Base-by-base conservation (phyloP, 2,113 vertebrate genomes). In the Protomyctophum bolini region DNA sequence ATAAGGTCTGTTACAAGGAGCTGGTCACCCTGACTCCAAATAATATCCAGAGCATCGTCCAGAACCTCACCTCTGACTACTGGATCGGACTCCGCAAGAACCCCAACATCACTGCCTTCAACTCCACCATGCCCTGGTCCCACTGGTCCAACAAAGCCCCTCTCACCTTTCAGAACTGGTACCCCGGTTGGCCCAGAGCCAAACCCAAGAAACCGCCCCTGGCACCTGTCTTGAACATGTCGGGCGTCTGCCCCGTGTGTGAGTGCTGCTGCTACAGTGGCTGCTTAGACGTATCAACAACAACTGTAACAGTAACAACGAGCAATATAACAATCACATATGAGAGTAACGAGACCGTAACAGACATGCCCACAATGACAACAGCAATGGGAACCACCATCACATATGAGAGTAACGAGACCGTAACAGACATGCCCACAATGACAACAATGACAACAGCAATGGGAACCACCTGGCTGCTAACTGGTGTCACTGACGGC, bases 151-250 rank as follows among this genome's bases (percentile, higher is more conserved):
- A 93, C 0, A 85, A 75, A 8, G 86, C 89, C 10, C 88, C 83
- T 2, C 70, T 93, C 2, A 28, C 72, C 47, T 93, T 91, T 77
- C 93, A 94, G 73, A 93, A 94, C 81, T 94, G 93, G 93, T 88
- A 91, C 46, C 91, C 91, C 0, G 91, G 89, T 41, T 81, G 70
- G 59, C 91, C 92, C 1, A 7, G 79, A 10, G 61, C 68, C 0
- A 83, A 83, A 58, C 63, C 79, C 10, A 57, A 56, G 10, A 10
- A 50, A 1, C 41, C 12, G 52, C 52, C 52, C 10, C 52, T 10
- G 52, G 10, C 52, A 1, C 45, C 60, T 3, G 48, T 58, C 11
- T 5, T 48, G 8, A 65, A 67, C 10, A 1, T 55, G 2, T 4
- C 28, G 6, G 8, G 45, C 54, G 8, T n/a, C 7, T 11, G 41